These are phyloP conservation scores for Thera britannica DNA, from an alignment of 2,888 invertebrate genomes.

Conservation along the genomic window DNA sequence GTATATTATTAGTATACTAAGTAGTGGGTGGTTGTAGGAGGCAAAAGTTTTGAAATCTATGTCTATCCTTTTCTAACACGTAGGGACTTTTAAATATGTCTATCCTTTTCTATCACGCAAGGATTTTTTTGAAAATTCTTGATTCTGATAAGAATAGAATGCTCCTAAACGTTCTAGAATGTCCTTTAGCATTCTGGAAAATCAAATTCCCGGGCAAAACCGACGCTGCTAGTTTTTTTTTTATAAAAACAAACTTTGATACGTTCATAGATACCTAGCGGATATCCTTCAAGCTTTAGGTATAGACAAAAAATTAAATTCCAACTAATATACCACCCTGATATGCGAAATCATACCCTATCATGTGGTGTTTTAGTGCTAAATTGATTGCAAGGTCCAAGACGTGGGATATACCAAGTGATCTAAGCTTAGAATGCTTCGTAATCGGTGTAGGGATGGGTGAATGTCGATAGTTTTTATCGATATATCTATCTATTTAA, in stretches of 20 bases:
- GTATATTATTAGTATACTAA: no score
- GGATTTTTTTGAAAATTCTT: no score
- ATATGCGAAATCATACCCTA: constrained; percentile 8
- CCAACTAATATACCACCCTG: not conserved
- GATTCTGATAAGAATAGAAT: no score
- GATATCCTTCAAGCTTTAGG: constrained; percentile 20
- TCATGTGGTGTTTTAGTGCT: not conserved
- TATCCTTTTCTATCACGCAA: no score
- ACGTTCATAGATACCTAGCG: not conserved
- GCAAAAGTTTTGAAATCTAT: no score
- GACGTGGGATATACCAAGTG: constrained; percentile 43
- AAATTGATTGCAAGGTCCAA: constrained; percentile 13
- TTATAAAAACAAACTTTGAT: not conserved
- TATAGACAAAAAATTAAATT: constrained; percentile 13
- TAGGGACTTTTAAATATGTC: no score
- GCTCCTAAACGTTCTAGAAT: no score
- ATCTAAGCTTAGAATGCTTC: constrained; percentile 47
- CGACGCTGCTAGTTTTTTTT: not conserved
- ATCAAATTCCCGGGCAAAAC: no score
- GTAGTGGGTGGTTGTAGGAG: no score
- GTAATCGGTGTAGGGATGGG: constrained; percentile 60
- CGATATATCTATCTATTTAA: constrained; percentile 22
- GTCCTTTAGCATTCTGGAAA: no score
- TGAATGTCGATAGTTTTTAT: constrained; percentile 30
- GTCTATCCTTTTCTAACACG: no score